Evolutionary conservation across 2,888 invertebrate genomes (phyloP).

Genomic region (Orchestes rusci): DNA sequence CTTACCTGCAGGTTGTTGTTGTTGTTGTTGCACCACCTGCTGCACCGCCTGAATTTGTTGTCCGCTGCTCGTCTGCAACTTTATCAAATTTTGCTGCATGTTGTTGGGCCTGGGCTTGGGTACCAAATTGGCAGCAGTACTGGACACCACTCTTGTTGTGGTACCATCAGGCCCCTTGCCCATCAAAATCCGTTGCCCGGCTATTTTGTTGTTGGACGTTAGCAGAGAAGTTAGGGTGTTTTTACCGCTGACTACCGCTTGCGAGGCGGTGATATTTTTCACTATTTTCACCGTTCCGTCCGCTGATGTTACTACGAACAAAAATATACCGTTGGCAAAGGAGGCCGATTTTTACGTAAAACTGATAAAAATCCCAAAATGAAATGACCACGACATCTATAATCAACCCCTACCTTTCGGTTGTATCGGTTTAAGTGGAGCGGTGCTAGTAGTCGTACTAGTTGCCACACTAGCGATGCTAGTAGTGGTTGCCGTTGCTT

Average conservation of each 20-base stretch:
- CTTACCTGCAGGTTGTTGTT: too few relatives aligned
- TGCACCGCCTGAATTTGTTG: slow-evolving; percentile 40
- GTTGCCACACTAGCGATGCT: slow-evolving; percentile 36
- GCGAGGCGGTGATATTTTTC: slow-evolving; percentile 55
- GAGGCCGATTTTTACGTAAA: too few relatives aligned
- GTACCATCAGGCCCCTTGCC: slow-evolving; percentile 66
- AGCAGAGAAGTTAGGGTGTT: slow-evolving; percentile 61
- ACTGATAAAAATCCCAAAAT: neutral
- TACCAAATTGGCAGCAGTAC: slow-evolving; percentile 50
- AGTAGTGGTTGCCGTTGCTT: slow-evolving; percentile 39
- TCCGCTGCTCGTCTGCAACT: slow-evolving; percentile 42
- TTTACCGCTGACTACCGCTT: slow-evolving; percentile 50
- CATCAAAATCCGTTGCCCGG: slow-evolving; percentile 65
- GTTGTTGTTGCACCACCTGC: slow-evolving; percentile 10
- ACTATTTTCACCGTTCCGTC: slow-evolving; percentile 58
- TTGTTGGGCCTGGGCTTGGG: slow-evolving; percentile 43
- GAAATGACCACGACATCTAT: neutral
- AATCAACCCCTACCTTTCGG: slow-evolving; percentile 41
- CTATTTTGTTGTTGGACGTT: slow-evolving; percentile 58
- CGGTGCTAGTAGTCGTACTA: slow-evolving; percentile 39
- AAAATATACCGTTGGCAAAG: too few relatives aligned
- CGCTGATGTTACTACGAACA: slow-evolving; percentile 30
- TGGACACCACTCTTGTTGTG: slow-evolving; percentile 56
- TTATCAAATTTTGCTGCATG: slow-evolving; percentile 49
- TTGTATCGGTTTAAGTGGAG: slow-evolving; percentile 40